phyloP scores from a whole-genome alignment of 2,888 invertebrate genomes.

The Gymnoscelis rufifasciata region DNA sequence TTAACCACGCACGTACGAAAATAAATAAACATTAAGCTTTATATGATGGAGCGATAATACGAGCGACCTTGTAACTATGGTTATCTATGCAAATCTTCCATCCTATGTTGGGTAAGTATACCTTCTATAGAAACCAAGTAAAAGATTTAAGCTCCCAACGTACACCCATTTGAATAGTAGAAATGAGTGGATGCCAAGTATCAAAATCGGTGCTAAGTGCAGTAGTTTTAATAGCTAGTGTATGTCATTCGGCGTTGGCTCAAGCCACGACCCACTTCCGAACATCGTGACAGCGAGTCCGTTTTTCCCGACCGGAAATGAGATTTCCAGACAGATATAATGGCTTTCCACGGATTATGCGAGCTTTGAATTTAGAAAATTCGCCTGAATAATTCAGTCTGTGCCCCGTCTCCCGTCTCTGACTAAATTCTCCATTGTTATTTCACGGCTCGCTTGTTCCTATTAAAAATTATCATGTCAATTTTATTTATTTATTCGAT shows the following conservation, averaged over 20 bases:
- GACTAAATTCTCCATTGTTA: conserved; percentile 17
- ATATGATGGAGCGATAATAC: too few species aligned
- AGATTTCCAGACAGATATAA: conserved; percentile 73
- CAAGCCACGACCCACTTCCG: conserved; percentile 55
- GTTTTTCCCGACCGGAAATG: conserved; percentile 72
- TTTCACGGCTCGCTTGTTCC: conserved; percentile 19
- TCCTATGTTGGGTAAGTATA: too few species aligned
- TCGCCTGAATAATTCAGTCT: conserved; percentile 47
- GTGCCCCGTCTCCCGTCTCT: conserved; percentile 19
- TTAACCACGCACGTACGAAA: too few species aligned
- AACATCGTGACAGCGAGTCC: conserved; percentile 47
- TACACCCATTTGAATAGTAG: too few species aligned
- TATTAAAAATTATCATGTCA: conserved; percentile 14
- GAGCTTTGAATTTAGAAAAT: conserved; percentile 55
- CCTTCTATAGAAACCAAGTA: too few species aligned
- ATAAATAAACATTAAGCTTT: too few species aligned
- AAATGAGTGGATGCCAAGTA: not conserved
- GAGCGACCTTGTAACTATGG: too few species aligned
- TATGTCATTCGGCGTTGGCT: conserved; percentile 10
- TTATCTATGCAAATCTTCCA: too few species aligned
- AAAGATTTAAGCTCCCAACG: too few species aligned
- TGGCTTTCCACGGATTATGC: conserved; percentile 65
- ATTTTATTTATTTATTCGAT: conserved; percentile 9
- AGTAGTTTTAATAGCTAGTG: not conserved
- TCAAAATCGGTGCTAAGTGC: not conserved